Conservation (phyloP, 2,888 invertebrate species). For the Tachina fera region DNA sequence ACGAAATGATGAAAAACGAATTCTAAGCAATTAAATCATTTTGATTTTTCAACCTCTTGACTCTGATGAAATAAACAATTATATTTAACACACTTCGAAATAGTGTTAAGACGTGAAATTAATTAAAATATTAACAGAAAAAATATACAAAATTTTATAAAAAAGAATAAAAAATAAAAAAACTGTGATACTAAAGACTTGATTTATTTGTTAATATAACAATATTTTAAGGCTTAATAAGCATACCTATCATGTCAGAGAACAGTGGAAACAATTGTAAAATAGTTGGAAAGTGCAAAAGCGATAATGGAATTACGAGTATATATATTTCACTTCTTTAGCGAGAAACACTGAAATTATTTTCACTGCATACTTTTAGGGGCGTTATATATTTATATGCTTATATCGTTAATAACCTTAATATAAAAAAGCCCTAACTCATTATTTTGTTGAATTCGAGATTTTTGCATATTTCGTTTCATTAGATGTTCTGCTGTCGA, state of each 20-base stretch:
- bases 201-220: constrained; percentile 52
- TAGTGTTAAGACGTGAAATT: constrained; percentile 40
- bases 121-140: constrained; percentile 57
- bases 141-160: background rate
- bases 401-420: too few species aligned
- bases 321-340: too few species aligned
- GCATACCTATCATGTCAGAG: background rate
- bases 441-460: too few species aligned
- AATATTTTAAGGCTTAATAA: constrained; percentile 33
- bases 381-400: too few species aligned
- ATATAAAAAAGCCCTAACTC: too few species aligned
- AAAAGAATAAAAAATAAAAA: background rate
- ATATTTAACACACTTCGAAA: constrained; percentile 46
- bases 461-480: too few species aligned
- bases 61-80: constrained; percentile 28
- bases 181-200: constrained; percentile 23
- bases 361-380: too few species aligned
- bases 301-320: too few species aligned
- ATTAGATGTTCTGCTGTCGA: too few species aligned
- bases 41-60: constrained; percentile 1
- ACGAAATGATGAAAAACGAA: background rate
- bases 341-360: too few species aligned
- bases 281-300: background rate
- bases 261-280: constrained; percentile 9
- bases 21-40: constrained; percentile 20